Percentiles rank a stretch among this genome's conserved stretches.
These are phyloP conservation scores for Sialia sialis DNA, from an alignment of 2,113 vertebrate species.

Conservation along the genomic window DNA sequence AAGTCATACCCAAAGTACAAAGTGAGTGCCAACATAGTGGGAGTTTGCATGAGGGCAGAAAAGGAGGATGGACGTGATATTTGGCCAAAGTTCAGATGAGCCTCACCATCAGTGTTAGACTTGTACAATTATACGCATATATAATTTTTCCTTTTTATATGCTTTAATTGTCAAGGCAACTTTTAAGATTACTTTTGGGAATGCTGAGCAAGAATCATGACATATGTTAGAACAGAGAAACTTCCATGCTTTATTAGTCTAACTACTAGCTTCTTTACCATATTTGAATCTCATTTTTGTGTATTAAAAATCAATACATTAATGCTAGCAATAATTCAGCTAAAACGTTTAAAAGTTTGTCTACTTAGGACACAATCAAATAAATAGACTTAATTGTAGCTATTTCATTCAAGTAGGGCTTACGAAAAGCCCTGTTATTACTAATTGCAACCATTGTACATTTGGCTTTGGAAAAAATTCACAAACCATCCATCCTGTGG, in stretches of 20 bases:
- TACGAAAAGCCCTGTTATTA: background rate
- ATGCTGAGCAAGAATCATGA: background rate
- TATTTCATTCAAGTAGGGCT: background rate
- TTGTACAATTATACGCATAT: background rate
- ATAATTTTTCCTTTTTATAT: background rate
- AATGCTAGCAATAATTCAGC: background rate
- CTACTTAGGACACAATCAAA: background rate
- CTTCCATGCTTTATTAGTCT: background rate
- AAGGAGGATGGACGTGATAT: background rate
- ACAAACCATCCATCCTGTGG: background rate
- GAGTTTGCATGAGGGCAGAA: background rate
- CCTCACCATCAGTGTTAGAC: background rate
- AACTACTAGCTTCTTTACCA: background rate
- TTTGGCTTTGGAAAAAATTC: background rate
- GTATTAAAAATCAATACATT: background rate
- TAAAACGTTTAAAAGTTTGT: background rate
- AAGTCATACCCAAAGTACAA: slow-evolving; percentile 13
- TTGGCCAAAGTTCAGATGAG: background rate
- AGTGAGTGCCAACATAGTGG: background rate
- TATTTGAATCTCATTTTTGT: background rate
- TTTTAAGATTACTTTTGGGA: background rate
- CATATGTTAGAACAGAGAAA: background rate
- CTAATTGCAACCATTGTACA: background rate
- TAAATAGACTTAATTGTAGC: background rate
- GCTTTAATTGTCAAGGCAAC: background rate